These are phyloP conservation scores for Lamproptera curius DNA, from an alignment of 2,888 invertebrate genomes.

Conservation along the genomic window DNA sequence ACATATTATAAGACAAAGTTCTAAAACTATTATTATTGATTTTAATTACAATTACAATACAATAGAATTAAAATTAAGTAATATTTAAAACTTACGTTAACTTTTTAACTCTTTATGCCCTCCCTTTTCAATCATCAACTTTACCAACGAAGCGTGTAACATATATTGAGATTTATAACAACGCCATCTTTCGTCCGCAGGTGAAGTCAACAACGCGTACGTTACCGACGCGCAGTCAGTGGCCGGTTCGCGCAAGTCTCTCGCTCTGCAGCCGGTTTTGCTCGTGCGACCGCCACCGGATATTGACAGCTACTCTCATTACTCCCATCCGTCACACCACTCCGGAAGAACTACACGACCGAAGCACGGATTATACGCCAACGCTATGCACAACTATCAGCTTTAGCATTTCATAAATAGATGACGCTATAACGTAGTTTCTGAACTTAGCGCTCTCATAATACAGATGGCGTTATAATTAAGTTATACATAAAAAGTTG, in stretches of 20 bases:
- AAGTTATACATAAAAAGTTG: no score
- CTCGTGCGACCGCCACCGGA: slow-evolving; percentile 85
- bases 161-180: background rate
- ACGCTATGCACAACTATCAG: slow-evolving; percentile 85
- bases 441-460: background rate
- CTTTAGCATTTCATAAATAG: slow-evolving; percentile 49
- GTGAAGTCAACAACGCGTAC: slow-evolving; percentile 93
- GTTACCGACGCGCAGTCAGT: slow-evolving; percentile 91
- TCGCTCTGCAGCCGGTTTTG: slow-evolving; percentile 91
- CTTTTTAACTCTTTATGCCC: no score
- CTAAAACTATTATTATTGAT: no score
- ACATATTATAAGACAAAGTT: no score
- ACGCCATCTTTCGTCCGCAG: slow-evolving; percentile 58
- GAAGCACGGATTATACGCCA: slow-evolving; percentile 80
- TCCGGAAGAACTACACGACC: slow-evolving; percentile 83
- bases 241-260: slow-evolving; percentile 90
- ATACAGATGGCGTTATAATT: background rate
- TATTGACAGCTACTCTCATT: slow-evolving; percentile 88
- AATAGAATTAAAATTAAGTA: no score
- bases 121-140: background rate
- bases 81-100: no score
- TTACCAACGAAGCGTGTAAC: background rate
- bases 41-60: no score
- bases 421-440: slow-evolving; percentile 27
- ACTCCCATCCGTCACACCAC: slow-evolving; percentile 77